Percentiles rank a stretch among this genome's conserved stretches.
Evolutionary conservation across 1,140 invertebrate genomes (phyloP).

Genomic region (Drosophila littoralis): DNA sequence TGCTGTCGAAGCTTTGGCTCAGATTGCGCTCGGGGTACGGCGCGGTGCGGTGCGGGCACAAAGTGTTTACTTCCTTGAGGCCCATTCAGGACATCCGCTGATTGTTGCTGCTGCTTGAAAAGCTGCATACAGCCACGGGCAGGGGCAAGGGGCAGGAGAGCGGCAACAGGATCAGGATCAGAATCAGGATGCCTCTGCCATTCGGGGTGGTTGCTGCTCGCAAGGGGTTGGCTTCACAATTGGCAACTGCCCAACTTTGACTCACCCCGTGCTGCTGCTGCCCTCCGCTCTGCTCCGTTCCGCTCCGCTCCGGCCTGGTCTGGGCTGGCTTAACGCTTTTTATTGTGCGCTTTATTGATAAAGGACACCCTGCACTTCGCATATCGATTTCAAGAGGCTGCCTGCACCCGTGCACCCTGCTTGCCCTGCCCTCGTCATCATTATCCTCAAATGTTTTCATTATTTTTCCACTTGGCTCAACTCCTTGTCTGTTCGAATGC

Average conservation of each 20-base stretch:
- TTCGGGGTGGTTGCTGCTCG: conserved; percentile 7
- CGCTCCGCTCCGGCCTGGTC: too few relatives aligned
- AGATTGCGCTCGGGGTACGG: conserved; percentile 36
- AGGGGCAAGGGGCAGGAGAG: too few relatives aligned
- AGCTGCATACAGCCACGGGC: conserved; percentile 12
- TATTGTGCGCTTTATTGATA: conserved; percentile 57
- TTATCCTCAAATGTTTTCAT: conserved; percentile 83
- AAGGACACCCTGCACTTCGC: conserved; percentile 24
- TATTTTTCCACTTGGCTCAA: conserved; percentile 84
- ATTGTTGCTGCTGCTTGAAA: conserved; percentile 39
- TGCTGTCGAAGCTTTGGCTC: conserved; percentile 53
- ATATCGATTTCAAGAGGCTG: conserved; percentile 59
- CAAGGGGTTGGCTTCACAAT: conserved; percentile 43
- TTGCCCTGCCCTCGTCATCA: conserved; percentile 53
- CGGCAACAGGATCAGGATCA: too few relatives aligned
- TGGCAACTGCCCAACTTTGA: conserved; percentile 35
- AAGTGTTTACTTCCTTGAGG: conserved; percentile 80
- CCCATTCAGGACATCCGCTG: conserved; percentile 72
- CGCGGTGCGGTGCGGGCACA: conserved; percentile 34
- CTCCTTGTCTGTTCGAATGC: conserved; percentile 83
- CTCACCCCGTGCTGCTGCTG: conserved; percentile 6
- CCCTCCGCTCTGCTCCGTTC: background rate
- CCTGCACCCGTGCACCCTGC: background rate
- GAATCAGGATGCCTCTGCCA: conserved; percentile 18
- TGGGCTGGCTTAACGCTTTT: conserved; percentile 62